Percentiles rank a stretch among this genome's conserved stretches.
These are phyloP conservation scores for Pterobdella sp. DNA, from an alignment of 2,888 invertebrate genomes.

Conservation along the genomic window DNA sequence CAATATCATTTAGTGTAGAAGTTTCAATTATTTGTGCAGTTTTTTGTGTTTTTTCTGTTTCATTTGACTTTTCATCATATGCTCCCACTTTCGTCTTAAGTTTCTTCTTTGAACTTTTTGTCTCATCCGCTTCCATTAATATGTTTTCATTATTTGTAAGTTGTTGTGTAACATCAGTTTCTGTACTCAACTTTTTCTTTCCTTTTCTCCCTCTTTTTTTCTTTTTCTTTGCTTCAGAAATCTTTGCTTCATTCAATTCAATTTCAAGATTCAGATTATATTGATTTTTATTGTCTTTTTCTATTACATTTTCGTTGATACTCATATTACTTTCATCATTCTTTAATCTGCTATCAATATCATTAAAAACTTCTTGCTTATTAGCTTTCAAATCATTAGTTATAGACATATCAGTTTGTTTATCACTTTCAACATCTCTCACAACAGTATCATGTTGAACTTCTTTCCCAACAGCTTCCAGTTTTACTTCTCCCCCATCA, in stretches of 20 bases:
- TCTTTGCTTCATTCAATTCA: background rate
- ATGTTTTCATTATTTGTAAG: no score
- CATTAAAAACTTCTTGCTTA: background rate
- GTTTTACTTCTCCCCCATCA: background rate
- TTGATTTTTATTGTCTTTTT: background rate
- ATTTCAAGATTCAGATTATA: background rate
- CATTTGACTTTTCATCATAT: no score
- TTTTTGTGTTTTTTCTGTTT: no score
- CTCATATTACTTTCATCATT: background rate
- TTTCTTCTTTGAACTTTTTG: no score
- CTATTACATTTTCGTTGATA: background rate
- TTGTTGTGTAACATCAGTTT: no score
- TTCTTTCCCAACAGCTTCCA: background rate
- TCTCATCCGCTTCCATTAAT: no score
- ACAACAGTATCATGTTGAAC: background rate
- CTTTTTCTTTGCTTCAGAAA: background rate
- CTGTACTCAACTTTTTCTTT: background rate
- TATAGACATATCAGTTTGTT: background rate
- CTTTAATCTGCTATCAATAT: background rate
- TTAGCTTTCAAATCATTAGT: background rate
- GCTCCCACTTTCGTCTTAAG: no score
- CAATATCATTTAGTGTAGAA: no score
- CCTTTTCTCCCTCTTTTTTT: constrained; percentile 6
- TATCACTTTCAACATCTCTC: background rate
- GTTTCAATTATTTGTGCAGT: no score